Conservation (phyloP, 2,113 vertebrate genomes). For the Pelodiscus sinensis region DNA sequence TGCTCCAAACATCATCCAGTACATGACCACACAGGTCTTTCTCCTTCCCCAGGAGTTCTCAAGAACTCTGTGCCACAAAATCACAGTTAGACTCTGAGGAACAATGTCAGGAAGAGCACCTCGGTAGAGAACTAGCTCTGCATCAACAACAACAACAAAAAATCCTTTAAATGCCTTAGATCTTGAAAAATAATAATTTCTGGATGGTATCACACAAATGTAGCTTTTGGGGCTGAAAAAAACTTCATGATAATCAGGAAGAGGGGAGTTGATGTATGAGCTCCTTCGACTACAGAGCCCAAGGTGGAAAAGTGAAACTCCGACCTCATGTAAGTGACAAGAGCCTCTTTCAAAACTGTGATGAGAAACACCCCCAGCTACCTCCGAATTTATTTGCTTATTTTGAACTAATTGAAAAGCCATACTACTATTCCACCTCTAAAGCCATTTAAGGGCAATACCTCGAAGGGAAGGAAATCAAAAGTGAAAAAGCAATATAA, state of each 20-base stretch:
- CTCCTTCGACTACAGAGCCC: not conserved
- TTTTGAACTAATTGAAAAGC: not conserved
- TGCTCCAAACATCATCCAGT: accelerated
- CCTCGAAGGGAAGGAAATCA: not conserved
- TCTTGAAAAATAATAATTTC: not conserved
- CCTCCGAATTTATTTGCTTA: not conserved
- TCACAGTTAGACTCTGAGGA: not conserved
- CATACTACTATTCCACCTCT: accelerated
- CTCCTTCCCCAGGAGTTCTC: not conserved
- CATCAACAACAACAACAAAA: not conserved
- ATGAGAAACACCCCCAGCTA: accelerated
- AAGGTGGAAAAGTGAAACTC: accelerated
- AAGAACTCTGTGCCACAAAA: accelerated
- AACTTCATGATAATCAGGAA: accelerated
- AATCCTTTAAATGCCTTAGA: not conserved
- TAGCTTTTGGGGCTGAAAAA: not conserved
- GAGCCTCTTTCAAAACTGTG: accelerated
- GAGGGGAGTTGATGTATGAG: accelerated
- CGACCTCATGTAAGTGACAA: accelerated
- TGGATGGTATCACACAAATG: not conserved
- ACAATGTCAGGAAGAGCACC: not conserved
- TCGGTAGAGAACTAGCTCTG: not conserved
- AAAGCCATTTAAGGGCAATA: not conserved
- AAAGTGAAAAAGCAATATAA: not conserved
- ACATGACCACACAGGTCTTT: not conserved